A percentile compares a stretch with the other conserved stretches of the same genome.
Evolutionary conservation across 2,888 invertebrate species (phyloP).

Genomic region (Mythimna lalbum): DNA sequence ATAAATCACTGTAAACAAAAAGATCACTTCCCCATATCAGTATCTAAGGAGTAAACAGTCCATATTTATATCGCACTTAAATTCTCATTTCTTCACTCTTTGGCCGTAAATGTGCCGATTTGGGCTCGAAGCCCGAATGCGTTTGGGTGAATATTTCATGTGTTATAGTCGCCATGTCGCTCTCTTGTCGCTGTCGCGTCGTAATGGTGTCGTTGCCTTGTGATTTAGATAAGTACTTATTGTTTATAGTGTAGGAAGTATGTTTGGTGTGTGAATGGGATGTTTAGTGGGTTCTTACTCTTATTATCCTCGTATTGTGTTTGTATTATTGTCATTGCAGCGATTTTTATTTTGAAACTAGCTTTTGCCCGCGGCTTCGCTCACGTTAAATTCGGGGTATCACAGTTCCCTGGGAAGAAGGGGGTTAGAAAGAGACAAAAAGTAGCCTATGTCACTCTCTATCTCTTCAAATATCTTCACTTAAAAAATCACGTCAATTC

Average conservation of each 20-base stretch:
- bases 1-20: constrained; percentile 39
- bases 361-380: too few relatives aligned
- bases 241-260: constrained; percentile 39
- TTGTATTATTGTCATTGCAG: neutral
- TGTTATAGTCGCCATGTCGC: constrained; percentile 30
- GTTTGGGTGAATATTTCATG: constrained; percentile 62
- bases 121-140: constrained; percentile 46
- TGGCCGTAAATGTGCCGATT: constrained; percentile 68
- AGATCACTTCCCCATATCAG: neutral
- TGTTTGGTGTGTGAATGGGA: constrained; percentile 8
- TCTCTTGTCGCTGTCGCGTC: constrained; percentile 28
- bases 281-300: neutral
- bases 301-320: neutral
- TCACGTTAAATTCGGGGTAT: too few relatives aligned
- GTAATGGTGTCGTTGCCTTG: constrained; percentile 39
- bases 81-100: constrained; percentile 72
- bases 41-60: constrained; percentile 20
- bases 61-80: constrained; percentile 74
- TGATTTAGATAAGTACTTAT: constrained; percentile 63
- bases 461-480: too few relatives aligned
- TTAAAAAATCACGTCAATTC: too few relatives aligned
- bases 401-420: too few relatives aligned
- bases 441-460: too few relatives aligned
- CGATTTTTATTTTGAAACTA: too few relatives aligned
- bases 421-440: too few relatives aligned